phyloP scores from a whole-genome alignment of 2,888 invertebrate species.

The Temnothorax ravouxi region DNA sequence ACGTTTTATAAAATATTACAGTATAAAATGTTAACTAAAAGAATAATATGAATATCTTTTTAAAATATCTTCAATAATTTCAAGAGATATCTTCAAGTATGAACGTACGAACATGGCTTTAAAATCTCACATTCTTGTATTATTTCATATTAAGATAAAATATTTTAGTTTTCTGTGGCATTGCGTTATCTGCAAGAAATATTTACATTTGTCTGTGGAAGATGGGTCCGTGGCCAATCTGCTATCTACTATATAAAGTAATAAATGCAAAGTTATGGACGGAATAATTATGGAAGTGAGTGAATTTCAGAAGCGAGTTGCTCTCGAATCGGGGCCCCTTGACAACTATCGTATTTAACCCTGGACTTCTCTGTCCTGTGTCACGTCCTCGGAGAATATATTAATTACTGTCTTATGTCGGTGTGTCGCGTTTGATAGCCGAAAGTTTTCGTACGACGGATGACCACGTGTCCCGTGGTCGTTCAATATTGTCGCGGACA shows the following conservation, averaged over 20 bases:
- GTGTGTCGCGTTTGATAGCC: slow-evolving; percentile 58
- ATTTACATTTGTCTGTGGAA: slow-evolving; percentile 2
- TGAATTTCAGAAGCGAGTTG: slow-evolving; percentile 68
- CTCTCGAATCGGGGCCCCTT: slow-evolving; percentile 68
- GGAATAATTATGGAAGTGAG: slow-evolving; percentile 74
- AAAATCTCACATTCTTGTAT: background rate
- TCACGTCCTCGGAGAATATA: slow-evolving; percentile 64
- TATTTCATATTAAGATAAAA: background rate
- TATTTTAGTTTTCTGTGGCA: background rate
- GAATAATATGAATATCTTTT: background rate
- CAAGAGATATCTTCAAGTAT: background rate
- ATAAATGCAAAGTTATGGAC: slow-evolving; percentile 80
- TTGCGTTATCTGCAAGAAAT: slow-evolving; percentile 1
- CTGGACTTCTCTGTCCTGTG: slow-evolving; percentile 50
- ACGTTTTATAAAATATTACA: background rate
- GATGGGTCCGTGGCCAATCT: slow-evolving; percentile 51
- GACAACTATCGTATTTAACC: slow-evolving; percentile 60
- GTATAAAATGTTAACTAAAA: background rate
- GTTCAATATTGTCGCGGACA: background rate
- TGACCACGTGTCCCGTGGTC: background rate
- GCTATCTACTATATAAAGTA: slow-evolving; percentile 65
- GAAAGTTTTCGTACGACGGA: slow-evolving; percentile 44
- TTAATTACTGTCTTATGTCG: slow-evolving; percentile 68
- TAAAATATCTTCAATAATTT: background rate
- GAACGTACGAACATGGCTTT: background rate